Conservation (phyloP, 2,113 vertebrate species). For the Pluvialis apricaria region DNA sequence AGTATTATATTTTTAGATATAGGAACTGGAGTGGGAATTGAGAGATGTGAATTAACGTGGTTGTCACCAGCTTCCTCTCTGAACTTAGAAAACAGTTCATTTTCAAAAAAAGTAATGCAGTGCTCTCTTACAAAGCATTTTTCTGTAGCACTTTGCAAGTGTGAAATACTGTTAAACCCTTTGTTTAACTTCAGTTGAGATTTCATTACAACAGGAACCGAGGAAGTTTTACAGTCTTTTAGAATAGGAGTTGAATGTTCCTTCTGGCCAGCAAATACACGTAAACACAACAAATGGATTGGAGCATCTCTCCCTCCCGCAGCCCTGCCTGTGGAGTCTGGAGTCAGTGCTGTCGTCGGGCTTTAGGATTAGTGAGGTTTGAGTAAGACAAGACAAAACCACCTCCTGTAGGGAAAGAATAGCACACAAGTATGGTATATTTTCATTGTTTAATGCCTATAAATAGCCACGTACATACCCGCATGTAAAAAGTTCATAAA, state of each 20-base stretch:
- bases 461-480: background rate
- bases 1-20: background rate
- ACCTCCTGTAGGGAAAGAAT: background rate
- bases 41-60: background rate
- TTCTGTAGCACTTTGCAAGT: background rate
- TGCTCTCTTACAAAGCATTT: background rate
- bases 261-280: background rate
- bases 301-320: background rate
- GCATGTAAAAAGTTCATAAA: background rate
- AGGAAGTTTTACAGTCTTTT: background rate
- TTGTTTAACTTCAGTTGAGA: background rate
- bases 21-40: background rate
- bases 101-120: background rate
- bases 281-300: background rate
- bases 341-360: background rate
- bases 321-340: background rate
- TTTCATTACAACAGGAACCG: background rate
- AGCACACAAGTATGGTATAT: background rate
- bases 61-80: background rate
- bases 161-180: background rate
- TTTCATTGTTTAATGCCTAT: background rate
- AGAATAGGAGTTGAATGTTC: background rate
- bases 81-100: background rate
- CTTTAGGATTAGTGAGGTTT: background rate
- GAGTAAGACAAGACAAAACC: background rate